Percentiles rank a stretch among this genome's conserved stretches.
Evolutionary conservation across 1,140 invertebrate genomes (phyloP).

Genomic region (Drosophila mojavensis): DNA sequence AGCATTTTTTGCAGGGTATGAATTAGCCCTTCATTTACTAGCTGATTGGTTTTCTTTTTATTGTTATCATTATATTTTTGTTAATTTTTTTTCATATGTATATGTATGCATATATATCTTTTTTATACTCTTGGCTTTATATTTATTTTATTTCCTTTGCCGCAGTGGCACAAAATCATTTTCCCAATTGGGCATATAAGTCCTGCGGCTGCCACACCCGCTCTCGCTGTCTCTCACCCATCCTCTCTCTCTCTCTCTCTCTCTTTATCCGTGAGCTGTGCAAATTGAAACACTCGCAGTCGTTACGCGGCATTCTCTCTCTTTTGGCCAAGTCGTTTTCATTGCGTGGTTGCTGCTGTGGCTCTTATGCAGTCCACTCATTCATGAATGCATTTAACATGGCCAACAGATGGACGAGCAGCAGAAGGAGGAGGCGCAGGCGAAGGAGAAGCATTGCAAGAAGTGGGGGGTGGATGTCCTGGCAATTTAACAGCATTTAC

Average conservation of each 20-base stretch:
- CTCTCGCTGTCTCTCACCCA: background rate
- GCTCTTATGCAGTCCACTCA: constrained; percentile 73
- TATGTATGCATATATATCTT: background rate
- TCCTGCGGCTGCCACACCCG: constrained; percentile 50
- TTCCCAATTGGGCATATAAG: constrained; percentile 80
- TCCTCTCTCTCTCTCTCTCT: background rate
- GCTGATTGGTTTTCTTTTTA: background rate
- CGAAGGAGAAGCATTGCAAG: background rate
- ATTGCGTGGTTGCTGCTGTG: constrained; percentile 33
- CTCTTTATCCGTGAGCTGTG: constrained; percentile 35
- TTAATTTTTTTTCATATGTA: constrained; percentile 1
- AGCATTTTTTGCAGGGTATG: background rate
- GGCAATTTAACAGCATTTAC: constrained; percentile 84
- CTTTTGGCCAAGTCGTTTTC: constrained; percentile 34
- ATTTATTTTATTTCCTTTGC: constrained; percentile 58
- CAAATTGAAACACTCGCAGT: constrained; percentile 78
- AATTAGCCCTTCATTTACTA: background rate
- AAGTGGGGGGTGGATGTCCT: constrained; percentile 1
- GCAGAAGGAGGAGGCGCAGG: background rate
- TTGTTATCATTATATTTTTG: constrained; percentile 7
- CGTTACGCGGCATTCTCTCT: constrained; percentile 39
- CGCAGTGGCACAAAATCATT: constrained; percentile 78
- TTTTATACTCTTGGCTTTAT: constrained; percentile 10
- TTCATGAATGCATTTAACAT: constrained; percentile 81
- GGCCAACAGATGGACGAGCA: constrained; percentile 31